phyloP scores from a whole-genome alignment of 1,140 invertebrate species.

The Proctacanthus coquilletti region DNA sequence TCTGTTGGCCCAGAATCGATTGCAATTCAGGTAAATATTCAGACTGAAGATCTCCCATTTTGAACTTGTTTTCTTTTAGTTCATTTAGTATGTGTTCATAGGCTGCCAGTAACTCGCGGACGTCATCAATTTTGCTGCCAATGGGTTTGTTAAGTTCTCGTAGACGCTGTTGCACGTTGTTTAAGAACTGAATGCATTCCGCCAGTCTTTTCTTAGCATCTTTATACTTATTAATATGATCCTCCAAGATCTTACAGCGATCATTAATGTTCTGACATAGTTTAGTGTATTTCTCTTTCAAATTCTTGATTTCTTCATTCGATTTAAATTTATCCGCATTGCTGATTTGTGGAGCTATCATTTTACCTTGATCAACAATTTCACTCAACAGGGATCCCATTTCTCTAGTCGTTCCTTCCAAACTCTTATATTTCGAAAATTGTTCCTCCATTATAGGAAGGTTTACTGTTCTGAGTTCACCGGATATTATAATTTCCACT shows the following conservation, averaged over 20 bases:
- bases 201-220: conserved; percentile 59
- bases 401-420: conserved; percentile 56
- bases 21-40: conserved; percentile 59
- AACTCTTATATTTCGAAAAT: conserved; percentile 62
- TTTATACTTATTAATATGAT: conserved; percentile 62
- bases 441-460: conserved; percentile 73
- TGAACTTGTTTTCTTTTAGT: conserved; percentile 61
- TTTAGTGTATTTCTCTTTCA: conserved; percentile 59
- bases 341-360: conserved; percentile 61
- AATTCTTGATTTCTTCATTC: conserved; percentile 56
- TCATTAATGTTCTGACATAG: conserved; percentile 60
- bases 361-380: conserved; percentile 61
- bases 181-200: conserved; percentile 63
- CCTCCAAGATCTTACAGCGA: conserved; percentile 50
- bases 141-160: conserved; percentile 70
- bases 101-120: conserved; percentile 54
- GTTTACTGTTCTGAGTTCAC: conserved; percentile 59
- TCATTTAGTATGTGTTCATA: conserved; percentile 69
- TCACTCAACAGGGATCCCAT: conserved; percentile 54
- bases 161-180: conserved; percentile 64
- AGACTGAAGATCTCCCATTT: conserved; percentile 60
- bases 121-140: conserved; percentile 69
- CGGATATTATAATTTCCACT: conserved; percentile 67
- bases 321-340: conserved; percentile 69
- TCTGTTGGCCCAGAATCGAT: conserved; percentile 61